These are phyloP conservation scores for Alligator mississippiensis DNA, from an alignment of 2,113 vertebrate species.

Conservation along the genomic window DNA sequence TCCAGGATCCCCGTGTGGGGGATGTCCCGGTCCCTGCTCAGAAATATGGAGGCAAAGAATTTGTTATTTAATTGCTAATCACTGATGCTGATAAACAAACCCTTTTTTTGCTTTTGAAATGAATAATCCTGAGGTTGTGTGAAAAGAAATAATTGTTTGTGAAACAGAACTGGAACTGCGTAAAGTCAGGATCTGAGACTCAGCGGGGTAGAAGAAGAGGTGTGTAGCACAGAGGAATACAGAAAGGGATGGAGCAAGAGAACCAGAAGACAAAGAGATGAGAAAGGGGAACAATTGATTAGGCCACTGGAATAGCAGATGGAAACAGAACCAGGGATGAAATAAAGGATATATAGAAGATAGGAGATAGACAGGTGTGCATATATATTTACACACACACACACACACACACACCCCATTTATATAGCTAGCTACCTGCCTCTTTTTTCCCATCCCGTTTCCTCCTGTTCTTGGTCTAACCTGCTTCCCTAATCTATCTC, in stretches of 20 bases:
- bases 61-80: neutral
- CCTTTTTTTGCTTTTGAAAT: conserved; percentile 44
- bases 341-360: neutral
- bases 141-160: conserved; percentile 38
- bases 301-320: neutral
- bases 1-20: no score
- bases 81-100: neutral
- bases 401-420: neutral
- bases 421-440: neutral
- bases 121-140: conserved; percentile 36
- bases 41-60: no score
- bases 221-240: neutral
- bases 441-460: neutral
- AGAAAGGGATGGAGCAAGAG: neutral
- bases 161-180: neutral
- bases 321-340: neutral
- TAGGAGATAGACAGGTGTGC: neutral
- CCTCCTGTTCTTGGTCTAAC: neutral
- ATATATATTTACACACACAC: neutral
- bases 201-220: neutral
- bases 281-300: neutral
- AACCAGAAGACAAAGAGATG: neutral
- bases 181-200: conserved; percentile 12
- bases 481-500: neutral
- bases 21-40: neutral